Percentiles rank a stretch among this genome's conserved stretches.
Conservation (phyloP, 2,113 vertebrate species). For the Caranx ignobilis region DNA sequence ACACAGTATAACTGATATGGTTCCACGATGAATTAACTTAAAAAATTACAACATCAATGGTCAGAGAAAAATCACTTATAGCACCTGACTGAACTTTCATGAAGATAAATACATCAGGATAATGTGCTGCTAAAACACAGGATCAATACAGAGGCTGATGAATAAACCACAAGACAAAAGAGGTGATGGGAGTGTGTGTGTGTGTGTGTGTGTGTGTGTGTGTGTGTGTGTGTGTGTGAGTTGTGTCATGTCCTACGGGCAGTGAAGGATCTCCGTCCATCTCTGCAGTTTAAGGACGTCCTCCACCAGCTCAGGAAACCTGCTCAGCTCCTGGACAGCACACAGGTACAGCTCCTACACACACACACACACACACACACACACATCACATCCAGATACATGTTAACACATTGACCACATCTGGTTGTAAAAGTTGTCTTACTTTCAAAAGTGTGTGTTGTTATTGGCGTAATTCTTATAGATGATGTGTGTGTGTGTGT, state of each 20-base stretch:
- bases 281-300: slow-evolving; percentile 93
- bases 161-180: too few relatives aligned
- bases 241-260: slow-evolving; percentile 76
- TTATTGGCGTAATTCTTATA: background rate
- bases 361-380: slow-evolving; percentile 30
- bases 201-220: background rate
- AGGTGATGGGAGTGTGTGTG: too few relatives aligned
- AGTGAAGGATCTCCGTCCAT: slow-evolving; percentile 84
- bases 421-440: too few relatives aligned
- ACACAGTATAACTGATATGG: background rate
- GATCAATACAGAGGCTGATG: too few relatives aligned
- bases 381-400: background rate
- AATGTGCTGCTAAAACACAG: too few relatives aligned
- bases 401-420: too few relatives aligned
- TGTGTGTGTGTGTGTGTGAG: slow-evolving; percentile 1
- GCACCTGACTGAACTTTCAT: too few relatives aligned
- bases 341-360: slow-evolving; percentile 90
- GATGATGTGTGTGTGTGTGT: background rate
- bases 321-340: slow-evolving; percentile 90
- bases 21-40: too few relatives aligned
- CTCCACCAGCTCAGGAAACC: slow-evolving; percentile 91
- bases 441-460: background rate
- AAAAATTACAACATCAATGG: too few relatives aligned
- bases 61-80: too few relatives aligned
- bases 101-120: too few relatives aligned